Evolutionary conservation across 2,888 invertebrate species (phyloP), one percentile per base, ranked within the genome.

Genomic region (Ornithoptera priamus): DNA sequence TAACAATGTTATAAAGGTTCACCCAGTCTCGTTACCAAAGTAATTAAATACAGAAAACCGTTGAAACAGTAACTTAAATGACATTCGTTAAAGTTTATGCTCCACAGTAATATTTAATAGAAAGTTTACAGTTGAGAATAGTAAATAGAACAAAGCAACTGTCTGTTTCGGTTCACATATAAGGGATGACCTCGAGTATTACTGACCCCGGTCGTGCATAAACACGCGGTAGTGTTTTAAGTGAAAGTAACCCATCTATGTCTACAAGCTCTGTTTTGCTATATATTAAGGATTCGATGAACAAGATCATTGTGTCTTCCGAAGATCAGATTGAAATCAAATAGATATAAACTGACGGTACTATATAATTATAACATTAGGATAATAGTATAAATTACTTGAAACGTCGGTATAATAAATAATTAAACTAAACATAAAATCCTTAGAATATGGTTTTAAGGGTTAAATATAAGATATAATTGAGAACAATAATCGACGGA

Each of bases 121-220:
- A 64, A 30, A 36, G 18, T 59, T 22, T n/a, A 6, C 36, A 59
- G 50, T 50, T 39, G 20, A 15, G n/a, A 30, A 66, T 30, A 66
- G 66, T 50, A 66, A 66, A 61, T 60, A 20, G 60, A 53, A 39
- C 65, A 60, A 66, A 60, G 39, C 66, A 66, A 61, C 53, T 50
- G 66, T 57, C 5, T 18, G 6, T 2, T 22, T n/a, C 10, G 39
- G 22, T n/a, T 22, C 20, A 46, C 59, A 20, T 65, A 65, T 65
- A 65, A 65, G 65, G 65, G 65, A 65, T 65, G 65, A 65, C 65
- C 65, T 65, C 59, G 22, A 65, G 59, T 46, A 24, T 58, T 65
- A 59, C 59, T 65, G 65, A 65, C 46, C 65, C 24, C 65, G 22
- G 17, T 65, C 42, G 20, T 65, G 42, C 42, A 59, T 22, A 58